Base-by-base conservation (phyloP, 2,888 invertebrate species). In the Coenonympha arcania region DNA sequence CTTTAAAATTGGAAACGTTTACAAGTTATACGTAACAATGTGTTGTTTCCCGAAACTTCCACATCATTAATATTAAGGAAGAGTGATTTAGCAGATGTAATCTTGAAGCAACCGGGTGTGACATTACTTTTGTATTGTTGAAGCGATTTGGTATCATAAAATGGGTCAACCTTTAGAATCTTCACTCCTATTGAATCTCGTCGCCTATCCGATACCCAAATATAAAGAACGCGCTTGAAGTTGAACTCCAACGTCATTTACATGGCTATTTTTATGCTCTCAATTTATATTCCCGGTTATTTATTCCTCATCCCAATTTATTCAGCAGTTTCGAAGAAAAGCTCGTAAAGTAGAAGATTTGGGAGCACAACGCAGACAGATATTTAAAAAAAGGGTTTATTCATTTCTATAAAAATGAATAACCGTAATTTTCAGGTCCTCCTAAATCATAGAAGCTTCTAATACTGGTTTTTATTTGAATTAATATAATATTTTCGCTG, bases 51-150 rank as follows among this genome's bases (percentile, higher is more conserved):
- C 8, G 31, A 52, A 54, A 33, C 31, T 48, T 50, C 31, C 26
- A 43, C 9, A 37, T 39, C 37, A 48, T 44, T 43, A 43, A 40
- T 48, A 36, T 33, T 70, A 48, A 63, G 64, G 54, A 53, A 63
- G 65, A 74, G 73, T 79, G 77, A 80, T 82, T 79, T 69, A 66
- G 68, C 60, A 65, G 72, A 74, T 72, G 72, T 76, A 73, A 75
- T 74, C 71, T 71, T 65, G 63, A 64, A 68, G 76, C 79, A 81
- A 79, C 79, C 77, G 78, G 71, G 68, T 76, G 71, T 76, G 71
- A 73, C 75, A 72, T 69, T 76, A 79, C 80, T 9, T 31, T 8
- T 39, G 22, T 39, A 39, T 39, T 20, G 31, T 20, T 43, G 22
- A 33, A n/a, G 42, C 31, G 22, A 43, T 43, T 31, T 31, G 22